These are phyloP conservation scores for Hemistola chrysoprasaria DNA, from an alignment of 2,888 invertebrate species.

Conservation along the genomic window DNA sequence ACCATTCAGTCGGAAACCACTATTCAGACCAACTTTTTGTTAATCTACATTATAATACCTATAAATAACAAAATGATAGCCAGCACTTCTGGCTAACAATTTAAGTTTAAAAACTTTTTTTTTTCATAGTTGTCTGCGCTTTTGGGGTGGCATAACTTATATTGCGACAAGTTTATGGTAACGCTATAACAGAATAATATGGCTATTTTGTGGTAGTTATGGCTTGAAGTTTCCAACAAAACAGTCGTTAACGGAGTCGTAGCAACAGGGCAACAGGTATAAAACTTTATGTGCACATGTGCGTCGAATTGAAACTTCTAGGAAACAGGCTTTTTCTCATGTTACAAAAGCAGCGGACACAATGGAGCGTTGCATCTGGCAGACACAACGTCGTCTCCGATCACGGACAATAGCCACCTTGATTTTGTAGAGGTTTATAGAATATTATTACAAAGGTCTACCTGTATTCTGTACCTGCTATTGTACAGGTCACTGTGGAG, in stretches of 20 bases:
- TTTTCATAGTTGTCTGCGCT: too few species aligned
- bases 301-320: constrained; percentile 54
- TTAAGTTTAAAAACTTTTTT: too few species aligned
- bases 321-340: constrained; percentile 49
- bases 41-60: neutral
- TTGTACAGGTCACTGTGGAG: constrained; percentile 22
- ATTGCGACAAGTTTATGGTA: too few species aligned
- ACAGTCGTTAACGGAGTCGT: constrained; percentile 26
- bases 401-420: constrained; percentile 45
- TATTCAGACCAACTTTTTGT: constrained; percentile 8
- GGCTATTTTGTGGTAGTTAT: constrained; percentile 3
- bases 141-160: too few species aligned
- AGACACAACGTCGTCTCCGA: constrained; percentile 66
- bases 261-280: constrained; percentile 48
- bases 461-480: constrained; percentile 52
- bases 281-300: constrained; percentile 51
- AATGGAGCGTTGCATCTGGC: constrained; percentile 62
- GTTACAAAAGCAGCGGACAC: constrained; percentile 40
- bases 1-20: constrained; percentile 19
- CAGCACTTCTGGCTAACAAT: constrained; percentile 3
- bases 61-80: neutral
- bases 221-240: constrained; percentile 30
- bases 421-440: constrained; percentile 27
- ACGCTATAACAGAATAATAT: constrained; percentile 1
- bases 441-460: constrained; percentile 41